phyloP scores from a whole-genome alignment of 2,113 vertebrate genomes.

The Microtus pennsylvanicus region DNA sequence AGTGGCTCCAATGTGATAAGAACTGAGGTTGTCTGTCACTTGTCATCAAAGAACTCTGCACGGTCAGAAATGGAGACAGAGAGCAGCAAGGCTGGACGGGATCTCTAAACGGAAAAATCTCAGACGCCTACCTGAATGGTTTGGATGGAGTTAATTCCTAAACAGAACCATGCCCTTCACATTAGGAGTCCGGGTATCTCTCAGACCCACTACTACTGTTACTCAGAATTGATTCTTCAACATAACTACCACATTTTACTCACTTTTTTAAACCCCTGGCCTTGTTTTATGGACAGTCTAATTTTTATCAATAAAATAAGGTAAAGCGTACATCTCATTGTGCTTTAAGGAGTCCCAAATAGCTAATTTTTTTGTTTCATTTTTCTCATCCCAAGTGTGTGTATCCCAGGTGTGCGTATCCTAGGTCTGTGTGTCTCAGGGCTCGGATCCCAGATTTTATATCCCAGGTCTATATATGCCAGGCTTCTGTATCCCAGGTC shows the following conservation, averaged over 20 bases:
- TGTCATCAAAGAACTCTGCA: background rate
- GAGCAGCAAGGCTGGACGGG: background rate
- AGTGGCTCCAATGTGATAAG: background rate
- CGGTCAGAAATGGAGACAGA: background rate
- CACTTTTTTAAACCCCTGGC: background rate
- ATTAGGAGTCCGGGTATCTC: background rate
- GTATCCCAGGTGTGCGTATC: no score
- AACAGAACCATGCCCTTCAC: background rate
- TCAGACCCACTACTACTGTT: background rate
- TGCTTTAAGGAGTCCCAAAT: background rate
- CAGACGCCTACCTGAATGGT: background rate
- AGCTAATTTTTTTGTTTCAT: background rate
- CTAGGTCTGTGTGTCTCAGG: no score
- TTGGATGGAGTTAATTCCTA: background rate
- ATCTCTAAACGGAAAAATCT: background rate
- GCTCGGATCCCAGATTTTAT: background rate
- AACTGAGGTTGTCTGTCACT: background rate
- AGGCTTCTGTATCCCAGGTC: background rate
- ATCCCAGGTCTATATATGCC: background rate
- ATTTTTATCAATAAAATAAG: background rate
- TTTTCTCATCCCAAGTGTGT: background rate
- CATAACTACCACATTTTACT: background rate
- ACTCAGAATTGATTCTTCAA: background rate
- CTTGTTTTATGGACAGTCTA: conserved; percentile 1
- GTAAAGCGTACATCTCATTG: background rate